Conservation (phyloP, 2,113 vertebrate genomes). For the Ameiurus melas region DNA sequence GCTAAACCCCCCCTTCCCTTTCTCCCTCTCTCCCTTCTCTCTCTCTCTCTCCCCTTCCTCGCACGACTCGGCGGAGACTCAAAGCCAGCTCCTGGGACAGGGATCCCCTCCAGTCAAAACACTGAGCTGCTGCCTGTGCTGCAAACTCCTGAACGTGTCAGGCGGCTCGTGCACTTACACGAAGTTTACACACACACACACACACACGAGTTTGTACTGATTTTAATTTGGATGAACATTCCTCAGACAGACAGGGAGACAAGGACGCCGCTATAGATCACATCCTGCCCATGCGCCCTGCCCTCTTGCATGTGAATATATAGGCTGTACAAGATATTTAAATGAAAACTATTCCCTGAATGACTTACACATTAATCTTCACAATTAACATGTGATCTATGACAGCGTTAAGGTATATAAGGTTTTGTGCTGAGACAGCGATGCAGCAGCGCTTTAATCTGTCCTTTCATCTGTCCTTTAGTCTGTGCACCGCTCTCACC, state of each 20-base stretch:
- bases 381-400: background rate
- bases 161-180: constrained; percentile 8
- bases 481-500: background rate
- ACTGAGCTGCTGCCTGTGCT: constrained; percentile 38
- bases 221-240: background rate
- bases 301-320: background rate
- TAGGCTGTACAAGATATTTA: background rate
- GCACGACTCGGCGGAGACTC: constrained; percentile 34
- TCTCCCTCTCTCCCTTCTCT: background rate
- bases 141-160: constrained; percentile 25
- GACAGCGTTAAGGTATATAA: fast-evolving
- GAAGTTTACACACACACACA: background rate
- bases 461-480: background rate
- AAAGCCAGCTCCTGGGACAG: constrained; percentile 57
- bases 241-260: background rate
- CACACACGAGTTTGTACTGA: background rate
- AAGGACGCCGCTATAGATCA: background rate
- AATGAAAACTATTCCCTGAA: background rate
- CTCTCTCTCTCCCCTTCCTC: background rate
- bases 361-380: background rate
- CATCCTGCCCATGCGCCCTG: background rate
- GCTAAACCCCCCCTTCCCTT: constrained; percentile 31
- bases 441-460: background rate
- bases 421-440: background rate
- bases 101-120: constrained; percentile 68